phyloP scores from a whole-genome alignment of 2,888 invertebrate species.

The Timandra comae region DNA sequence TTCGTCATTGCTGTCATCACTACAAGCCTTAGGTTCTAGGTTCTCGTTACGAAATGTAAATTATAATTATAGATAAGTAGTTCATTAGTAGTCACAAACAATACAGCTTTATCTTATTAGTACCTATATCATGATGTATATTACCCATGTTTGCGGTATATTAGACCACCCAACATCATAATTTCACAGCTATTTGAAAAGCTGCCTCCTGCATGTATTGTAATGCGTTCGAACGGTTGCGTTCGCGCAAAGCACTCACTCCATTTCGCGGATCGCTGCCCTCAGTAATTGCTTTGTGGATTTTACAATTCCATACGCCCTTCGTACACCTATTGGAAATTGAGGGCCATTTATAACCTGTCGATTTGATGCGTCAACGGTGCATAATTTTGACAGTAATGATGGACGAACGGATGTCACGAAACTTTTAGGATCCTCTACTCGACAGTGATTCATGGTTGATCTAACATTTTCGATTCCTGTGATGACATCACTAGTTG shows the following conservation, averaged over 20 bases:
- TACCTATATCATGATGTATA: too few species aligned
- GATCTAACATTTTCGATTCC: too few species aligned
- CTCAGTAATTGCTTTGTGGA: constrained; percentile 48
- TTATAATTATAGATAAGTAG: too few species aligned
- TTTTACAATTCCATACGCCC: constrained; percentile 39
- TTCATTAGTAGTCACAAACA: too few species aligned
- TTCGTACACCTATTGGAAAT: constrained; percentile 14
- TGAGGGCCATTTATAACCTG: constrained; percentile 41
- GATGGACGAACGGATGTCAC: constrained; percentile 34
- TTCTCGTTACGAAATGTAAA: too few species aligned
- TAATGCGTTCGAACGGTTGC: constrained; percentile 24
- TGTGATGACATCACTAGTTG: too few species aligned
- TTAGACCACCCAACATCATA: constrained; percentile 26
- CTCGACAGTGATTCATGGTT: constrained; percentile 1
- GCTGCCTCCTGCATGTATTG: constrained; percentile 20
- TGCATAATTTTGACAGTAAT: constrained; percentile 38
- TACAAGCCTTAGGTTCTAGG: too few species aligned
- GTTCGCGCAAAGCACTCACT: constrained; percentile 30
- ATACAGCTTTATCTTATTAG: too few species aligned
- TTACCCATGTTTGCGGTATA: too few species aligned
- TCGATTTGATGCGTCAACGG: constrained; percentile 42
- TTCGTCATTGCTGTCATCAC: too few species aligned
- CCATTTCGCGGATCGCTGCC: constrained; percentile 59
- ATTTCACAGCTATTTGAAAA: constrained; percentile 39
- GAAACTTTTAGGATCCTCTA: constrained; percentile 16